These are phyloP conservation scores for Terebella lapidaria DNA, from an alignment of 2,888 invertebrate species.

Conservation along the genomic window DNA sequence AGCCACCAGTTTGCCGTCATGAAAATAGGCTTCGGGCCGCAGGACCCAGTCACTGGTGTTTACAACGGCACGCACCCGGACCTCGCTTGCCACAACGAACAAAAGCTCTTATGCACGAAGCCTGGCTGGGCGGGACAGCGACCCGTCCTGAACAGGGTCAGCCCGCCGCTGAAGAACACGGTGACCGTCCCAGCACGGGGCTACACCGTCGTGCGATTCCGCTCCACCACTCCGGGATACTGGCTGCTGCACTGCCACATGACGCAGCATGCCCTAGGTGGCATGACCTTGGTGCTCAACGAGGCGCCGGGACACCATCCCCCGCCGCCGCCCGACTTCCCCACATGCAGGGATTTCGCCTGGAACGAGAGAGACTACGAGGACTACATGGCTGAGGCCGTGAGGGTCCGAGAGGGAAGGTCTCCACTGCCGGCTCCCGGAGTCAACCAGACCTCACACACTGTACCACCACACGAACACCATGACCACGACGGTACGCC, in stretches of 20 bases:
- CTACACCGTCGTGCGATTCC: conserved; percentile 41
- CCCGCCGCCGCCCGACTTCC: conserved; percentile 31
- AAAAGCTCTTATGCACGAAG: conserved; percentile 29
- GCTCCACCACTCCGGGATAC: conserved; percentile 43
- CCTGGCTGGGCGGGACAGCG: conserved; percentile 33
- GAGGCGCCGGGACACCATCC: conserved; percentile 30
- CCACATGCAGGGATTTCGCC: conserved; percentile 30
- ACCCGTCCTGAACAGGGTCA: conserved; percentile 31
- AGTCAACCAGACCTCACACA: no score
- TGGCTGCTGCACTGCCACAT: conserved; percentile 48
- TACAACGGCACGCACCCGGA: conserved; percentile 7
- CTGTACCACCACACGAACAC: no score
- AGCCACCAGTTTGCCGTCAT: conserved; percentile 44
- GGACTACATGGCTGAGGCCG: background rate
- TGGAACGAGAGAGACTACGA: background rate
- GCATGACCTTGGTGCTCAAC: conserved; percentile 41
- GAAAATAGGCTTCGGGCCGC: conserved; percentile 35
- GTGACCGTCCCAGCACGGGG: conserved; percentile 44
- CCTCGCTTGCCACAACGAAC: conserved; percentile 34
- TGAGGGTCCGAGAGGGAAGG: no score
- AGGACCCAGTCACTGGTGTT: conserved; percentile 5
- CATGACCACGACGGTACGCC: no score
- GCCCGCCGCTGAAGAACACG: conserved; percentile 40
- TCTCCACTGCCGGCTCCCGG: no score
- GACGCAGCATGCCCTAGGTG: conserved; percentile 36